Conservation (phyloP, 2,888 invertebrate species). For the Neelides folsomi region DNA sequence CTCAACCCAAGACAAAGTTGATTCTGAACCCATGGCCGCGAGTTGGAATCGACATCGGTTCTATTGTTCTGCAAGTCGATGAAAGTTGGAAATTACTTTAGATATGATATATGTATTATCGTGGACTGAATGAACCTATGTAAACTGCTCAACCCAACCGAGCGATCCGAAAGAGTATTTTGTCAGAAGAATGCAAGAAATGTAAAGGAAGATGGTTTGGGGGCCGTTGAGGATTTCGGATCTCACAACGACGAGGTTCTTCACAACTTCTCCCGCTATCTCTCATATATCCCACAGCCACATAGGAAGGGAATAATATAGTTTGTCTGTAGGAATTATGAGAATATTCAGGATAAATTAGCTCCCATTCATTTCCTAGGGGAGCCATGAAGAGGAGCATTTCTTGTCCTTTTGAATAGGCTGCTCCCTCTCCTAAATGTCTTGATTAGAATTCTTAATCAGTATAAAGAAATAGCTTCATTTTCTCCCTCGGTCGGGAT, state of each 20-base stretch:
- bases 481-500: constrained; percentile 7
- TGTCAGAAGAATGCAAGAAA: too few species aligned
- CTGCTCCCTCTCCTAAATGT: constrained; percentile 14
- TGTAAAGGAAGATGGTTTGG: too few species aligned
- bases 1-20: too few species aligned
- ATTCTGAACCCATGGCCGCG: too few species aligned
- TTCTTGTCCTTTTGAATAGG: constrained; percentile 14
- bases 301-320: constrained; percentile 19
- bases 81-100: constrained; percentile 13
- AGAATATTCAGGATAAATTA: constrained; percentile 33
- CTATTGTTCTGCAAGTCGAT: not conserved
- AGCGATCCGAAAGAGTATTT: too few species aligned
- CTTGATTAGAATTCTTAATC: constrained; percentile 31
- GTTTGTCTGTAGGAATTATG: constrained; percentile 32
- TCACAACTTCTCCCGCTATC: too few species aligned
- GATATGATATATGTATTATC: too few species aligned
- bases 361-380: constrained; percentile 29
- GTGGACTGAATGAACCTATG: too few species aligned
- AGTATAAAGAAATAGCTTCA: constrained; percentile 21
- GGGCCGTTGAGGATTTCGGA: too few species aligned
- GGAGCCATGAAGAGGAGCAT: constrained; percentile 15
- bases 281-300: not conserved
- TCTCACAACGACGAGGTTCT: too few species aligned
- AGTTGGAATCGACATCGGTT: too few species aligned
- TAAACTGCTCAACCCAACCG: too few species aligned